Percentiles rank a stretch among this genome's conserved stretches.
These are phyloP conservation scores for Siderastrea siderea DNA, from an alignment of 92 coral and sea anemone species.

Conservation along the genomic window DNA sequence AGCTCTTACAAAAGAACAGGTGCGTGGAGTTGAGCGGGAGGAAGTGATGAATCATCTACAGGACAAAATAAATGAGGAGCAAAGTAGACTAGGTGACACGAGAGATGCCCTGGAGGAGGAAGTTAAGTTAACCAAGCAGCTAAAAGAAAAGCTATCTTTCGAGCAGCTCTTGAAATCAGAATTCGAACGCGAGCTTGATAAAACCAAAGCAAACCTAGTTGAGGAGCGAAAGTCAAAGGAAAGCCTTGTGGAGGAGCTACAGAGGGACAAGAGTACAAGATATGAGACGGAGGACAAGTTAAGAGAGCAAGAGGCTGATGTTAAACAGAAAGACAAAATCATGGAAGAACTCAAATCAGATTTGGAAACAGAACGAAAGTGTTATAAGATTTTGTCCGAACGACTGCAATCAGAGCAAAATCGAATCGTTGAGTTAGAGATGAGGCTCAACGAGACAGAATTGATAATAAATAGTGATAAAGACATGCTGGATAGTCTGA, in stretches of 20 bases:
- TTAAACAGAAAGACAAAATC: slow-evolving; percentile 47
- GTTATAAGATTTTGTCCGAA: slow-evolving; percentile 75
- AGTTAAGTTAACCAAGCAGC: slow-evolving; percentile 60
- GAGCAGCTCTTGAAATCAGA: slow-evolving; percentile 78
- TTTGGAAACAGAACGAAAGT: slow-evolving; percentile 85
- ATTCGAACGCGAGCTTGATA: slow-evolving; percentile 72
- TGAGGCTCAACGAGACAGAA: slow-evolving; percentile 70
- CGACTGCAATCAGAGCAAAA: slow-evolving; percentile 84
- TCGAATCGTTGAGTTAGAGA: slow-evolving; percentile 69
- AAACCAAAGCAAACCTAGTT: slow-evolving; percentile 44
- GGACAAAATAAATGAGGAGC: slow-evolving; percentile 60
- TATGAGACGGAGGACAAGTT: slow-evolving; percentile 68
- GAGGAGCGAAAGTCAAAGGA: slow-evolving; percentile 67
- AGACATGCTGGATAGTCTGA: slow-evolving; percentile 65
- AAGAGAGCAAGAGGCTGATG: slow-evolving; percentile 72
- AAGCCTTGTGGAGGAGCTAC: slow-evolving; percentile 56
- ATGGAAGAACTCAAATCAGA: slow-evolving; percentile 85
- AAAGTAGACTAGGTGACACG: slow-evolving; percentile 56
- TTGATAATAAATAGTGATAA: slow-evolving; percentile 69
- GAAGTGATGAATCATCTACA: slow-evolving; percentile 60
- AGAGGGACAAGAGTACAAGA: slow-evolving; percentile 60
- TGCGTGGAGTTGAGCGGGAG: slow-evolving; percentile 62
- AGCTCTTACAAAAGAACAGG: slow-evolving; percentile 75
- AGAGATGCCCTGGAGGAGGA: slow-evolving; percentile 68
- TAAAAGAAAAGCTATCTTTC: slow-evolving; percentile 70